phyloP scores from a whole-genome alignment of 2,797 vertebrate genomes.

The Takifugu ocellatus region DNA sequence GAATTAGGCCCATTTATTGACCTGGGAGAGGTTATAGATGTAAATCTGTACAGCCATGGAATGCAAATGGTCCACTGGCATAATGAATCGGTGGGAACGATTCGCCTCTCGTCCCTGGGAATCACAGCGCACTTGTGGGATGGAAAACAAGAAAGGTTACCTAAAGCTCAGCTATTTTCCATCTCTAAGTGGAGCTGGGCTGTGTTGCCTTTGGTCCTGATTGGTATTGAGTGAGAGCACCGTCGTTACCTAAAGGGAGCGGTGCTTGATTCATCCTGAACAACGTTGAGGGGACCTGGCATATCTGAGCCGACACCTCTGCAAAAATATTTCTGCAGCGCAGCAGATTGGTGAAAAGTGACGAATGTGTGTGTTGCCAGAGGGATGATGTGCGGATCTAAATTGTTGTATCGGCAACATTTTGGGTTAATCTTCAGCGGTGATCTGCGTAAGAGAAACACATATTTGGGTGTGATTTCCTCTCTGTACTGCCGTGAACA shows the following conservation, averaged over 20 bases:
- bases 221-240: constrained; percentile 30
- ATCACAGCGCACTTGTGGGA: constrained; percentile 25
- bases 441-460: background rate
- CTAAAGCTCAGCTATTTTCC: constrained; percentile 18
- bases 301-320: constrained; percentile 12
- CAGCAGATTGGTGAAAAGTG: constrained; percentile 14
- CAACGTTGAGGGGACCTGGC: background rate
- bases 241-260: constrained; percentile 39
- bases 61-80: constrained; percentile 25
- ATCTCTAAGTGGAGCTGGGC: constrained; percentile 17
- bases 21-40: constrained; percentile 8
- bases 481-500: constrained; percentile 8
- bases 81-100: constrained; percentile 40
- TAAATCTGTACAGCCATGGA: constrained; percentile 43
- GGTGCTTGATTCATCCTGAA: constrained; percentile 30
- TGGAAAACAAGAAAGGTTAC: constrained; percentile 22
- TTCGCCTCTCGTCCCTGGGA: constrained; percentile 10
- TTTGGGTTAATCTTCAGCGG: background rate
- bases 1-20: constrained; percentile 35
- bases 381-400: background rate
- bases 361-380: constrained; percentile 5
- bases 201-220: constrained; percentile 8
- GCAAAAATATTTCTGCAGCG: constrained; percentile 24
- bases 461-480: constrained; percentile 11
- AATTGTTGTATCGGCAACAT: constrained; percentile 9